These are phyloP conservation scores for Monoplex corrugatus DNA, from an alignment of 2,888 invertebrate species.

Conservation along the genomic window DNA sequence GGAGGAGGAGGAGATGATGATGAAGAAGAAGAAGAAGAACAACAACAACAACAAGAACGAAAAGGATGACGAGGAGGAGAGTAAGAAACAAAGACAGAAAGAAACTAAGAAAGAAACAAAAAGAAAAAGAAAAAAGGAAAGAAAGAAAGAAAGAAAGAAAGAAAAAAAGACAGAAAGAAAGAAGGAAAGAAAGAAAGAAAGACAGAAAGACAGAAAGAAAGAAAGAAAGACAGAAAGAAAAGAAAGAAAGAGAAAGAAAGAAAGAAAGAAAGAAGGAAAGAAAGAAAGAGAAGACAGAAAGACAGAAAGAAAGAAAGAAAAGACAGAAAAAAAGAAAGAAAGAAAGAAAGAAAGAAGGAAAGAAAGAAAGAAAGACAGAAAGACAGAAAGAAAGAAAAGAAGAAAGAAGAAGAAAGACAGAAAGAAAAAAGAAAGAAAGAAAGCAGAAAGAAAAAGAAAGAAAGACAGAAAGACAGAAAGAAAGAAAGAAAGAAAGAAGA, in stretches of 20 bases:
- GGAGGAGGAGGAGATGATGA: neutral
- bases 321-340: no score
- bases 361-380: no score
- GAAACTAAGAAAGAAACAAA: neutral
- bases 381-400: no score
- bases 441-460: neutral
- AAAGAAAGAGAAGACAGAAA: neutral
- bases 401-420: no score
- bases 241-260: no score
- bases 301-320: neutral
- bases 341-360: no score
- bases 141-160: neutral
- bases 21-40: neutral
- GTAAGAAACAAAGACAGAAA: slow-evolving; percentile 1
- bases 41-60: neutral
- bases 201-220: no score
- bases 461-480: neutral
- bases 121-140: neutral
- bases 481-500: neutral
- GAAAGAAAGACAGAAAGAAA: no score
- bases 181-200: no score
- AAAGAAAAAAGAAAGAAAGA: neutral
- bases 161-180: no score
- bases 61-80: neutral
- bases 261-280: no score